Percentiles rank a stretch among this genome's conserved stretches.
Conservation (phyloP, 2,797 vertebrate genomes). For the Lacerta bilineata region DNA sequence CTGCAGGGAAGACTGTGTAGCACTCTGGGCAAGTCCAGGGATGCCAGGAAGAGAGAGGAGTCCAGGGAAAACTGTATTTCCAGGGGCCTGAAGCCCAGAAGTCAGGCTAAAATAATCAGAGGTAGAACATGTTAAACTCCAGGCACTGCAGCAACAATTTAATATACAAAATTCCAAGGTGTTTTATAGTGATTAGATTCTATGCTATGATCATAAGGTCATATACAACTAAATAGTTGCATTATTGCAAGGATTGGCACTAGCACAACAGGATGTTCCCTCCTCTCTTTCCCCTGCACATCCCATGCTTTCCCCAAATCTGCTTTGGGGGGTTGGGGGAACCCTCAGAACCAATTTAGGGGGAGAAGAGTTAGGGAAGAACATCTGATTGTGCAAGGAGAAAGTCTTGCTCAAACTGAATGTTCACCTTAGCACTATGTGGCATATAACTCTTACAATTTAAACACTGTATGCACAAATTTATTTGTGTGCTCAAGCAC, state of each 20-base stretch:
- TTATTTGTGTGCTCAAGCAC: slow-evolving; percentile 24
- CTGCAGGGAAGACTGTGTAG: slow-evolving; percentile 87
- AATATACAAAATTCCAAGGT: slow-evolving; percentile 39
- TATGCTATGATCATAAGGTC: slow-evolving; percentile 10
- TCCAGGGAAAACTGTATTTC: slow-evolving; percentile 90
- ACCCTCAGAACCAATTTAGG: too few species aligned
- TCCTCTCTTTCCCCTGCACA: too few species aligned
- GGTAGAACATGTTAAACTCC: slow-evolving; percentile 29
- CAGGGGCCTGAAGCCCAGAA: slow-evolving; percentile 89
- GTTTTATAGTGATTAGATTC: slow-evolving; percentile 10
- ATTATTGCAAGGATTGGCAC: too few species aligned
- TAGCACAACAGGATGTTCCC: too few species aligned
- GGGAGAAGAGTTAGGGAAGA: too few species aligned
- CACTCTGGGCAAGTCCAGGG: slow-evolving; percentile 90
- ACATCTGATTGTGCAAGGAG: too few species aligned
- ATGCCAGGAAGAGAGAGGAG: slow-evolving; percentile 94
- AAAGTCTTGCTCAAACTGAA: too few species aligned
- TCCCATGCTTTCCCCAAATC: too few species aligned
- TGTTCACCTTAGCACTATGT: too few species aligned
- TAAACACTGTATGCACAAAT: background rate
- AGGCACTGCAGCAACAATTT: background rate
- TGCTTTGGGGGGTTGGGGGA: too few species aligned
- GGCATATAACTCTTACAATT: too few species aligned
- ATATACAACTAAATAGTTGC: background rate
- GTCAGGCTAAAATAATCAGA: slow-evolving; percentile 82